Percentiles rank a stretch among this genome's conserved stretches.
Conservation (phyloP, 2,888 invertebrate species). For the Lacanobia wlatinum region DNA sequence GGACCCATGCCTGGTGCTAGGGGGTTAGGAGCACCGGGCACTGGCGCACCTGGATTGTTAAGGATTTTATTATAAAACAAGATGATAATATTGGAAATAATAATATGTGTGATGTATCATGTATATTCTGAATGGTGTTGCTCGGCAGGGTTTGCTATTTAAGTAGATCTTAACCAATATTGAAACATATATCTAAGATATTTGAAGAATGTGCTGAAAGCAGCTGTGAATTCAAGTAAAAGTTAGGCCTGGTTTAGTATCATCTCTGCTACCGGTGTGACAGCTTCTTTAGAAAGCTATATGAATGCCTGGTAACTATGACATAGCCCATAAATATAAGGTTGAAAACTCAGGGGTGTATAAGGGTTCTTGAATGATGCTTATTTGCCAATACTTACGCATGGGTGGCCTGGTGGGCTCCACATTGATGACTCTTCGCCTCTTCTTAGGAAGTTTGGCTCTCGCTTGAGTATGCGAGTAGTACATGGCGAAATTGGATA, state of each 20-base stretch:
- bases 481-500: conserved; percentile 99
- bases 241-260: too few relatives aligned
- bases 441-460: conserved; percentile 99
- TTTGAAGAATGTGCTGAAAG: too few relatives aligned
- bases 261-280: too few relatives aligned
- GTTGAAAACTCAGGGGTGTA: not conserved
- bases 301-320: not conserved
- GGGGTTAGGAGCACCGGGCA: conserved; percentile 85
- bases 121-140: not conserved
- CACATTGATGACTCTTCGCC: conserved; percentile 98
- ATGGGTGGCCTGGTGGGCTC: conserved; percentile 96
- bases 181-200: too few relatives aligned
- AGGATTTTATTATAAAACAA: conserved; percentile 3
- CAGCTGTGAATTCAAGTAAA: too few relatives aligned
- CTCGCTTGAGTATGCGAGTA: conserved; percentile 99
- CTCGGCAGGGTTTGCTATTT: not conserved
- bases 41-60: conserved; percentile 70
- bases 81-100: not conserved
- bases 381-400: conserved; percentile 76
- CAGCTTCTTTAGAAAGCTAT: not conserved
- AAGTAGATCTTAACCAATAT: not conserved
- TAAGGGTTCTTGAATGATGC: not conserved
- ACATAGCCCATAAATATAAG: too few relatives aligned
- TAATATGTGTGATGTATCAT: not conserved
- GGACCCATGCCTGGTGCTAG: conserved; percentile 88